These are phyloP conservation scores for Platycnemis pennipes DNA, from an alignment of 2,888 invertebrate genomes.

Conservation along the genomic window DNA sequence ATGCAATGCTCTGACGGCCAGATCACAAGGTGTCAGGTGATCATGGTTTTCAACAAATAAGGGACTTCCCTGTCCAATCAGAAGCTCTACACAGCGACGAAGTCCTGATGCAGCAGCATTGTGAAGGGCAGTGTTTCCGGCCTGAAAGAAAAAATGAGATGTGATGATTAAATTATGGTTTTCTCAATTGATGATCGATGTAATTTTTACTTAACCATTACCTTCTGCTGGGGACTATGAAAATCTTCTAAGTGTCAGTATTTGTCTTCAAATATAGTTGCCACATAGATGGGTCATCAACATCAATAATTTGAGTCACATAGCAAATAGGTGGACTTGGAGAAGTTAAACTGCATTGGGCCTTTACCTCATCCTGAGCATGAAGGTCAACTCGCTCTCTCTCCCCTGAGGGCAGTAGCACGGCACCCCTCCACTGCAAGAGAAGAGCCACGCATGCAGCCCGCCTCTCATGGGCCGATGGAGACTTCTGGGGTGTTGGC, in stretches of 20 bases:
- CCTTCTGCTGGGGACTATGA: too few species aligned
- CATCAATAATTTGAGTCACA: background rate
- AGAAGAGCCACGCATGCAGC: constrained; percentile 84
- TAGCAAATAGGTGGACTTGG: too few species aligned
- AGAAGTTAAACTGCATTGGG: background rate
- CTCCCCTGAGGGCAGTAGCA: constrained; percentile 80
- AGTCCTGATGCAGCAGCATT: constrained; percentile 84
- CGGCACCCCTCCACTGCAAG: constrained; percentile 83
- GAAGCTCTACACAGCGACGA: constrained; percentile 83
- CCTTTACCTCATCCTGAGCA: constrained; percentile 82
- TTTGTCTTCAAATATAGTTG: too few species aligned
- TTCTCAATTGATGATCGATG: too few species aligned
- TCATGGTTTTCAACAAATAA: constrained; percentile 84
- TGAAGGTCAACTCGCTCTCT: constrained; percentile 82
- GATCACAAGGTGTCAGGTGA: constrained; percentile 84
- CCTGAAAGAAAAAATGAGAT: constrained; percentile 77
- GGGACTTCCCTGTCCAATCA: constrained; percentile 83
- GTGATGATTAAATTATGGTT: too few species aligned
- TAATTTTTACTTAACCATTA: too few species aligned
- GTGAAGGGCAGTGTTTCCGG: constrained; percentile 85
- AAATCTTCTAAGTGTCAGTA: too few species aligned
- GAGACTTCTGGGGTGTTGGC: constrained; percentile 76
- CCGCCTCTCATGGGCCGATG: constrained; percentile 81
- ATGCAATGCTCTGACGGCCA: constrained; percentile 83
- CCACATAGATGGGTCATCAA: background rate